A percentile compares a stretch with the other conserved stretches of the same genome.
Evolutionary conservation across 2,888 invertebrate species (phyloP).

Genomic region (Agrilus cyanescens): DNA sequence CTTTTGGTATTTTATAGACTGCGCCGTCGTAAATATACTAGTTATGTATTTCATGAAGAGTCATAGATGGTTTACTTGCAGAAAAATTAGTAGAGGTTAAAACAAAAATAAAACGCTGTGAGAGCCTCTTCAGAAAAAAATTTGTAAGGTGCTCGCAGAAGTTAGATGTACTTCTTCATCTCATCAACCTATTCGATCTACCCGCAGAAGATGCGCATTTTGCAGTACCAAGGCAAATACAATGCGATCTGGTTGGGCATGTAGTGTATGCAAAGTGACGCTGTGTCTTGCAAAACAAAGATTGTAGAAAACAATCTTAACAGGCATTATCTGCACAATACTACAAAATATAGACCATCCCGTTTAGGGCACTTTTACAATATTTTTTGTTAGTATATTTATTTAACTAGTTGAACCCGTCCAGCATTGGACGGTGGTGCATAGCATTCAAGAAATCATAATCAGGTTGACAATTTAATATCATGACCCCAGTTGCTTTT

Average conservation of each 20-base stretch:
- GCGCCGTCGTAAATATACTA: neutral
- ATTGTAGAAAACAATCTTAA: neutral
- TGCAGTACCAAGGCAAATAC: constrained; percentile 3
- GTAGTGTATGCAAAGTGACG: neutral
- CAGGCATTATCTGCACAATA: neutral
- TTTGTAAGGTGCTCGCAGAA: constrained; percentile 1
- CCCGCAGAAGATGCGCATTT: constrained; percentile 1
- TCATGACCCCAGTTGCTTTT: too few relatives aligned
- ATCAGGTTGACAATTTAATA: too few relatives aligned
- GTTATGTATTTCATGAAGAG: constrained; percentile 2
- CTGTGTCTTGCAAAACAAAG: constrained; percentile 2
- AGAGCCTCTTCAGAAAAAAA: too few relatives aligned
- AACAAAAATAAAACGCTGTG: neutral
- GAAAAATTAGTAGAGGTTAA: constrained; percentile 1
- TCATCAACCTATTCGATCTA: constrained; percentile 1
- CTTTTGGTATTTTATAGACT: neutral
- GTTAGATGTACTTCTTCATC: constrained; percentile 3
- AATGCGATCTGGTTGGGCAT: constrained; percentile 3
- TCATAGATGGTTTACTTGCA: constrained; percentile 3
- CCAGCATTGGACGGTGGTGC: too few relatives aligned
- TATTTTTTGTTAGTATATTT: too few relatives aligned
- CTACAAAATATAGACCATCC: neutral
- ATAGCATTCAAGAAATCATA: too few relatives aligned
- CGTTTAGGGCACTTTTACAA: too few relatives aligned
- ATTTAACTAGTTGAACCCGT: too few relatives aligned